A percentile compares a stretch with the other conserved stretches of the same genome.
These are phyloP conservation scores for Drosophila ambigua DNA, from an alignment of 1,140 invertebrate species.

Conservation along the genomic window DNA sequence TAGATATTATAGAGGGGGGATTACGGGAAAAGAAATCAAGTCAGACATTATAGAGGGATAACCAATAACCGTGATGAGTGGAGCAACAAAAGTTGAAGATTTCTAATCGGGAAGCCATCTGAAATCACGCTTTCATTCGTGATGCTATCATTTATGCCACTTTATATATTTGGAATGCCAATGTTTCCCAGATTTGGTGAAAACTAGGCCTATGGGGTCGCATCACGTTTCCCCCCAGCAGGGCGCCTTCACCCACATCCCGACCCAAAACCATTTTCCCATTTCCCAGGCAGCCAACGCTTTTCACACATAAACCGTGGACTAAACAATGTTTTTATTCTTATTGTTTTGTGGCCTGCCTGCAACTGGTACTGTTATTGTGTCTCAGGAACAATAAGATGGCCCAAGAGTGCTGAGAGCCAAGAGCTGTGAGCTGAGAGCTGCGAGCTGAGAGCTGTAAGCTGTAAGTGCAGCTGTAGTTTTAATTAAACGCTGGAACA, in stretches of 20 bases:
- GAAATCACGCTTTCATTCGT: conserved; percentile 12
- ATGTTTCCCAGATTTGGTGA: conserved; percentile 25
- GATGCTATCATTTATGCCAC: conserved; percentile 34
- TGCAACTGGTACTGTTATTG: conserved; percentile 63
- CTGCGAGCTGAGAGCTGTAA: conserved; percentile 29
- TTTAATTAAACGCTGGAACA: conserved; percentile 78
- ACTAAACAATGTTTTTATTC: conserved; percentile 52
- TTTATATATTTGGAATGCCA: conserved; percentile 20
- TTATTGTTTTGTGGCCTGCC: conserved; percentile 21
- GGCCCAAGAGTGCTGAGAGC: conserved; percentile 10
- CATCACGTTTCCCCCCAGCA: conserved; percentile 29
- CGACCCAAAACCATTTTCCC: conserved; percentile 7
- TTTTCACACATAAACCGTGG: conserved; percentile 73
- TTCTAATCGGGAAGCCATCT: neutral
- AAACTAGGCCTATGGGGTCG: conserved; percentile 37
- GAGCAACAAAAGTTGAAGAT: neutral
- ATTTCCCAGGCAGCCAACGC: conserved; percentile 65
- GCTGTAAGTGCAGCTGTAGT: conserved; percentile 60
- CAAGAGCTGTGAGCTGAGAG: conserved; percentile 30
- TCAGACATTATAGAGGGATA: neutral
- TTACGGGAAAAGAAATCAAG: conserved; percentile 1
- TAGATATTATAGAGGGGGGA: conserved; percentile 1
- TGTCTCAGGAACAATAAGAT: too few species aligned
- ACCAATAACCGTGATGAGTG: too few species aligned
- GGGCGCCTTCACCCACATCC: conserved; percentile 28